Evolutionary conservation across 1,140 invertebrate genomes (phyloP), one percentile per base, ranked within the genome.

Genomic region (Anthonomus grandis): DNA sequence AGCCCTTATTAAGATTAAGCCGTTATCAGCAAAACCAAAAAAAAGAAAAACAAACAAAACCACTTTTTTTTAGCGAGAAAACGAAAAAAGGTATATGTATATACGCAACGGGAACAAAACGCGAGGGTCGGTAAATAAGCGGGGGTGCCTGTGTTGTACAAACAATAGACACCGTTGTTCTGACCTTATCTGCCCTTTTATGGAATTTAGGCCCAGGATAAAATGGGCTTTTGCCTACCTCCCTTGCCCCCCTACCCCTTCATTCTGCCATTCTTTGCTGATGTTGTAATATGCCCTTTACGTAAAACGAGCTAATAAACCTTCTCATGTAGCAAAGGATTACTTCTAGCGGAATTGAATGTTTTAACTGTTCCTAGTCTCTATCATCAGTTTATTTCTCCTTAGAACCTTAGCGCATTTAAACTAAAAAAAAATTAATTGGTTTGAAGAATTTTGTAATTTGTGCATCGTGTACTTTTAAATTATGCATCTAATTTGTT

Each of bases 131-230:
- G 55, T 57, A 57, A 57, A 57, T 57, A 57, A 57, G 55, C 55
- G 19, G n/a, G n/a, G n/a, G 41, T 37, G 55, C 46, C 47, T 47
- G 49, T 57, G 55, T 57, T 50, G 46, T 57, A 57, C 55, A 57
- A 57, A 57, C 55, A 57, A 57, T 57, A 57, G 55, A 57, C 47
- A 57, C 55, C 55, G 55, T 57, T 57, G 55, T 57, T 57, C n/a
- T 57, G 55, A 57, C 55, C 55, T 57, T 57, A 57, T 57, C 55
- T 57, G 55, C 37, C 55, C 55, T 57, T 57, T 57, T 57, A 57
- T 57, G 41, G 55, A 47, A 47, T 57, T 57, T 57, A 57, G 55
- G 47, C 55, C 47, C 12, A 31, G 45, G 46, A 56, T 56, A 49
- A 56, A 56, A 34, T 27, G 24, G 25, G 37, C 39, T 38, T 25